phyloP scores from a whole-genome alignment of 1,140 invertebrate genomes.

The Drosophila guanche region DNA sequence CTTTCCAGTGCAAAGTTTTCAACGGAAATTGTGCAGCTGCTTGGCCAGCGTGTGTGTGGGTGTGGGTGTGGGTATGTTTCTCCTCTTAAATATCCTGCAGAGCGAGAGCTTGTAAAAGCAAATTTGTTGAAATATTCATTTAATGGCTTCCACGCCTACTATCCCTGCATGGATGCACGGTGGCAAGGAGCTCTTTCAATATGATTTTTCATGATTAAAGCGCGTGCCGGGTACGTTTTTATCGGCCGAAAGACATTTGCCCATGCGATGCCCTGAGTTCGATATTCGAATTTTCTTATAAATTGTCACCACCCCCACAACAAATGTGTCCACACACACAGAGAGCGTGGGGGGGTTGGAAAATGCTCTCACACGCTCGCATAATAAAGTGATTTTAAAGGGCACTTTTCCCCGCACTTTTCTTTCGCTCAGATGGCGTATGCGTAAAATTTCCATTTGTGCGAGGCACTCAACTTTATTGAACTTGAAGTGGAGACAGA shows the following conservation, averaged over 20 bases:
- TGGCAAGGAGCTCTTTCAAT: slow-evolving; percentile 39
- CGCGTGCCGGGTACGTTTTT: slow-evolving; percentile 66
- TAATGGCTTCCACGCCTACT: slow-evolving; percentile 54
- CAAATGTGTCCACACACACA: slow-evolving; percentile 64
- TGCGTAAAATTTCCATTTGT: slow-evolving; percentile 79
- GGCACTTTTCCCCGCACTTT: slow-evolving; percentile 57
- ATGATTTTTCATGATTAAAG: slow-evolving; percentile 81
- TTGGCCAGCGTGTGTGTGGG: slow-evolving; percentile 50
- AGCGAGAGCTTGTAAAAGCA: slow-evolving; percentile 46
- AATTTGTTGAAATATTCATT: slow-evolving; percentile 79
- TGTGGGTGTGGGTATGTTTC: slow-evolving; percentile 19
- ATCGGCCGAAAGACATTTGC: slow-evolving; percentile 67
- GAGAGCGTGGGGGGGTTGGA: neutral
- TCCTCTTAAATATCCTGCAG: slow-evolving; percentile 43
- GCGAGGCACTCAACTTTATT: slow-evolving; percentile 78
- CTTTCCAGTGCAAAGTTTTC: slow-evolving; percentile 67
- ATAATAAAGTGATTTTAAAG: slow-evolving; percentile 83
- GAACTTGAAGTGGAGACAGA: slow-evolving; percentile 65
- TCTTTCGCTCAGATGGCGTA: slow-evolving; percentile 49
- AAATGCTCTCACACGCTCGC: slow-evolving; percentile 55
- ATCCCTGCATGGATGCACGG: slow-evolving; percentile 22
- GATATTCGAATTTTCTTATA: slow-evolving; percentile 73
- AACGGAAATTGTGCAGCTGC: slow-evolving; percentile 79
- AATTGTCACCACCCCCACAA: slow-evolving; percentile 72
- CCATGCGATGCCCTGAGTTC: slow-evolving; percentile 37